Percentiles rank a stretch among this genome's conserved stretches.
Conservation (phyloP, 1,140 invertebrate species). For the Andricus grossulariae region DNA sequence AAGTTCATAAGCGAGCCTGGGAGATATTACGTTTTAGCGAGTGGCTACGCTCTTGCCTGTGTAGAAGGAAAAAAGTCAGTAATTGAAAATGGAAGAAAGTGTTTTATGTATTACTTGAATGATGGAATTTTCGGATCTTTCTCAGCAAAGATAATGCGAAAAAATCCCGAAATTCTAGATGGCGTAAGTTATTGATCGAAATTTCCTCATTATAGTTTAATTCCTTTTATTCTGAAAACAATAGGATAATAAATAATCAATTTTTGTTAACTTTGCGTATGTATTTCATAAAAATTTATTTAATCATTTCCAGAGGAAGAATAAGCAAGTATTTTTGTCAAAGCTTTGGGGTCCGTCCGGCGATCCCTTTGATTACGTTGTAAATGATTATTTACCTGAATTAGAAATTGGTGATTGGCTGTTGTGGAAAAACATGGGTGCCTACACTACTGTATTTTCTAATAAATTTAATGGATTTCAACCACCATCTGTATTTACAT, state of each 20-base stretch:
- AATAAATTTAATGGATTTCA: conserved; percentile 79
- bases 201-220: neutral
- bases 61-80: conserved; percentile 80
- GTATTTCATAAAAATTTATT: neutral
- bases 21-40: conserved; percentile 81
- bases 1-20: conserved; percentile 84
- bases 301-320: conserved; percentile 29
- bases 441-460: conserved; percentile 78
- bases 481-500: conserved; percentile 70
- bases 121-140: conserved; percentile 86
- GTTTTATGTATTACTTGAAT: conserved; percentile 82
- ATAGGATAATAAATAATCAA: neutral
- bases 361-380: conserved; percentile 80
- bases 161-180: conserved; percentile 65
- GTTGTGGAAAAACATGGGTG: conserved; percentile 79
- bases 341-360: conserved; percentile 83
- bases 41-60: conserved; percentile 79
- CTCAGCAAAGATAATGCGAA: conserved; percentile 61
- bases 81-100: conserved; percentile 57
- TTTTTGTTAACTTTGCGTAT: neutral
- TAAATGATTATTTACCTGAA: conserved; percentile 75
- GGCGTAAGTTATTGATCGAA: conserved; percentile 63
- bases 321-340: conserved; percentile 60
- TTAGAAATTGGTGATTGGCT: conserved; percentile 78
- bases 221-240: no score